A percentile compares a stretch with the other conserved stretches of the same genome.
phyloP scores from a whole-genome alignment of 2,888 invertebrate genomes.

The Blastobasis lacticolella region DNA sequence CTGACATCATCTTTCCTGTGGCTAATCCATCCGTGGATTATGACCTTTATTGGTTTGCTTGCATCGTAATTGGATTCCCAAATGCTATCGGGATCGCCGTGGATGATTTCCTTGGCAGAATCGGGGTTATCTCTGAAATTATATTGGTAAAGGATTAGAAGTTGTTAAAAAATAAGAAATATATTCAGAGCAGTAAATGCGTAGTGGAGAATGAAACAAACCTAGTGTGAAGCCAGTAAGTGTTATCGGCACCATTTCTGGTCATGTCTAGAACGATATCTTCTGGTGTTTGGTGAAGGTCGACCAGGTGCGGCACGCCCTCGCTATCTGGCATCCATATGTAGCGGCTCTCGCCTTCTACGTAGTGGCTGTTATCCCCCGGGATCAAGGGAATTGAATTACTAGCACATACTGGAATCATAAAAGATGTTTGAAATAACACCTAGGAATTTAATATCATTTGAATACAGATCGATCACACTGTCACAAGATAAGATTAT shows the following conservation, averaged over 20 bases:
- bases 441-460: no score
- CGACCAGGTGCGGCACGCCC: conserved; percentile 43
- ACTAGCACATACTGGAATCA: conserved; percentile 33
- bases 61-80: no score
- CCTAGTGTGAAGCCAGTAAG: conserved; percentile 50
- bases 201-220: conserved; percentile 5
- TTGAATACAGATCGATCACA: no score
- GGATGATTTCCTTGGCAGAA: no score
- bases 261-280: conserved; percentile 11
- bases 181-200: no score
- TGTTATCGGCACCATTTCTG: conserved; percentile 49
- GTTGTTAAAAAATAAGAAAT: no score
- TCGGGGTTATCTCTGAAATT: no score
- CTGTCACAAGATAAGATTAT: no score
- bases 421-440: no score
- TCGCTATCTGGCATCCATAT: conserved; percentile 60
- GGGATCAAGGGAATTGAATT: conserved; percentile 39
- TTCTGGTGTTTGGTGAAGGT: conserved; percentile 35
- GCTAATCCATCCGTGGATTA: background rate
- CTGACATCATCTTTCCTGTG: background rate
- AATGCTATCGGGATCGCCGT: no score
- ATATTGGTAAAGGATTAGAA: no score
- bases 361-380: conserved; percentile 59
- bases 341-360: conserved; percentile 55
- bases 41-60: no score